These are phyloP conservation scores for Lamellibrachia satsuma DNA, from an alignment of 2,888 invertebrate species.

Conservation along the genomic window DNA sequence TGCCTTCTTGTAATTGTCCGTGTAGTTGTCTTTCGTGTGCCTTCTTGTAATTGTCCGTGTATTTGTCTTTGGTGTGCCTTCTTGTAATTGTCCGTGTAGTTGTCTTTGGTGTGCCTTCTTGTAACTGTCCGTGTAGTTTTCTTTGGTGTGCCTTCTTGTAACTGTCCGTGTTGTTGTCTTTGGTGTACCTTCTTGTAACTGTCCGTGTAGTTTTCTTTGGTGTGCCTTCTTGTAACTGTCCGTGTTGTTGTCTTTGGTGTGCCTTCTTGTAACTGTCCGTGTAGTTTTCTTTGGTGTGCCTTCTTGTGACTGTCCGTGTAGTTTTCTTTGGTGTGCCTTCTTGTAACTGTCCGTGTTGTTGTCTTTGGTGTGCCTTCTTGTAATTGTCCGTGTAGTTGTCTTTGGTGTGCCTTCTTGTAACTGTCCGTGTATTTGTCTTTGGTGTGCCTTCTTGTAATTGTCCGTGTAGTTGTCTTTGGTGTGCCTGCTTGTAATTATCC, in stretches of 20 bases:
- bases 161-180: neutral
- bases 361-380: neutral
- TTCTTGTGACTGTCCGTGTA: too few species aligned
- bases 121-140: neutral
- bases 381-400: neutral
- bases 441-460: neutral
- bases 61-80: neutral
- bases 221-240: too few species aligned
- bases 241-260: neutral
- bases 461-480: neutral
- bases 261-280: too few species aligned
- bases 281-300: too few species aligned
- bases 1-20: neutral
- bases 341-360: neutral
- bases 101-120: neutral
- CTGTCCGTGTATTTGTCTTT: neutral
- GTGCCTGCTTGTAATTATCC: neutral
- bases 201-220: too few species aligned
- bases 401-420: neutral
- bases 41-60: neutral
- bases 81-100: neutral
- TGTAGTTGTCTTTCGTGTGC: neutral
- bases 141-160: neutral
- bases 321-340: neutral
- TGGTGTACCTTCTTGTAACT: neutral